Evolutionary conservation across 2,888 invertebrate species (phyloP), one percentile per base, ranked within the genome.

Genomic region (Diarsia dahlii): DNA sequence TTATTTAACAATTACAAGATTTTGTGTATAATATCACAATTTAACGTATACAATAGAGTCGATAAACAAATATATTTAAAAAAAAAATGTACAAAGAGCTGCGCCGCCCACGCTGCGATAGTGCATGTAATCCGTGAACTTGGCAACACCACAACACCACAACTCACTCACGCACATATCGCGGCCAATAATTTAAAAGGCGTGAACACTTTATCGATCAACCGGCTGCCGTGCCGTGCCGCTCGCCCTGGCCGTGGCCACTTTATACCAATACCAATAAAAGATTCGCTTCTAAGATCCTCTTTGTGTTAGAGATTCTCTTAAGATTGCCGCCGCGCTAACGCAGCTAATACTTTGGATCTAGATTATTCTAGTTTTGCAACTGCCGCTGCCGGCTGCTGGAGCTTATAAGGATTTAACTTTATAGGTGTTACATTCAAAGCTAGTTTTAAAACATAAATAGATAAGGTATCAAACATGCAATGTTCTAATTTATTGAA

Each of bases 151-250:
- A 88, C 80, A 84, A 84, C 70, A 78, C 78, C 78, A 88, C 80
- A 85, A 85, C 72, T 87, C 88, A 88, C 78, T 84, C 88, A 80
- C 45, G 78, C 74, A 75, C 83, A 82, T 87, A 89, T 87, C 86
- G 74, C 67, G 71, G 78, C 74, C 80, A 84, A 89, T 81, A 85
- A 88, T 89, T 87, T 85, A 78, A 89, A 81, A 87, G 78, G 79
- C 84, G 84, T 77, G 74, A 85, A 82, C 80, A 79, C 75, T 83
- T 87, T 86, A 86, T 88, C 81, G 81, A 80, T 84, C 74, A 76
- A 54, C 66, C 65, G 76, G 81, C 84, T 74, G 88, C 84, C 28
- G 28, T 28, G 28, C 28, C 28, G 28, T 28, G 28, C 28, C 76
- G 79, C 73, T 80, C 62, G 78, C 75, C 74, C 65, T 56, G 46